Conservation (phyloP, 2,113 vertebrate species). For the Poeciliopsis occidentalis region DNA sequence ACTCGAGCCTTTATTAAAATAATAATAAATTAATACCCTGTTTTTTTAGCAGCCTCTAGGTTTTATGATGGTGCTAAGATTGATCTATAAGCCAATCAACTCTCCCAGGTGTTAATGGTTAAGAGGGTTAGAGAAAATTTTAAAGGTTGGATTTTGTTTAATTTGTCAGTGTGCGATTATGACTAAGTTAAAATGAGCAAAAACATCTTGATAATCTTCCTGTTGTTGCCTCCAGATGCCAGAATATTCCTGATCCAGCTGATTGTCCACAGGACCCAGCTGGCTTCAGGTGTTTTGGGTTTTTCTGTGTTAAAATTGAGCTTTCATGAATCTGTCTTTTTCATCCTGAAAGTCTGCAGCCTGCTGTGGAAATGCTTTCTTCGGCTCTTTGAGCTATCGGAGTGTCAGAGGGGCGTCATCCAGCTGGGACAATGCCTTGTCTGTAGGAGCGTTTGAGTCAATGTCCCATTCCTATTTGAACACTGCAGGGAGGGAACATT, state of each 20-base stretch:
- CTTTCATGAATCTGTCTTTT: background rate
- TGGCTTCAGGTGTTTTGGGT: background rate
- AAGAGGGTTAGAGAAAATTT: no score
- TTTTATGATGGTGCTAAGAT: background rate
- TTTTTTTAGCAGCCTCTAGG: background rate
- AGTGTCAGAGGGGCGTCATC: background rate
- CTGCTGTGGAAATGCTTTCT: no score
- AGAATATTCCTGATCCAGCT: background rate
- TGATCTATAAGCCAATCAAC: background rate
- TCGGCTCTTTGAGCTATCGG: no score
- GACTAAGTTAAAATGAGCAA: no score
- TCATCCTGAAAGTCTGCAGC: background rate
- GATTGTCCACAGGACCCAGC: no score
- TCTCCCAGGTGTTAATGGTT: no score
- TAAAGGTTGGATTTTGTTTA: no score
- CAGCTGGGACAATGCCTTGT: background rate
- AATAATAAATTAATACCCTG: no score
- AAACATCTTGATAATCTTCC: no score
- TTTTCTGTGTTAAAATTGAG: background rate
- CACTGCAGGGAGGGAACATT: background rate
- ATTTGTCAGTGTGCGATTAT: no score
- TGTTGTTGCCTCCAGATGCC: no score
- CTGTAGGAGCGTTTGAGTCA: background rate
- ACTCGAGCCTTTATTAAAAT: background rate
- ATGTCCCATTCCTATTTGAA: background rate